phyloP scores from a whole-genome alignment of 2,888 invertebrate genomes.

The Pristionchus fissidentatus region DNA sequence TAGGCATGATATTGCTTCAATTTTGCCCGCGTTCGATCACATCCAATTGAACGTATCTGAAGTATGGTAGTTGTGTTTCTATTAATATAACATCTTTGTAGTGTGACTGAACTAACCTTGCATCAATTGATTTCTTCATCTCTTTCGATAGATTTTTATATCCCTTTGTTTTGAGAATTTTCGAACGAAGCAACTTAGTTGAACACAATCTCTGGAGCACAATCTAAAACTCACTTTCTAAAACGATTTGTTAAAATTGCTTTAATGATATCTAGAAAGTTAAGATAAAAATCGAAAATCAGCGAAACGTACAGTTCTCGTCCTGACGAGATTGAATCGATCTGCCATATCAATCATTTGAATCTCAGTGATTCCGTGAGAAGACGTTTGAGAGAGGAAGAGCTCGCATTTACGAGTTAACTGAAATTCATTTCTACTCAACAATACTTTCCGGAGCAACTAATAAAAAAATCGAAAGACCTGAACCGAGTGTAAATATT shows the following conservation, averaged over 20 bases:
- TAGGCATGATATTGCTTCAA: too few species aligned
- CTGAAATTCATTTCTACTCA: background rate
- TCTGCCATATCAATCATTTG: conserved; percentile 15
- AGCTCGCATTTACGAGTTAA: conserved; percentile 7
- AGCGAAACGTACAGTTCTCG: background rate
- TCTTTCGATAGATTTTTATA: background rate
- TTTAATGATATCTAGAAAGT: too few species aligned
- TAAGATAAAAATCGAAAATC: too few species aligned
- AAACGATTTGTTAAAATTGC: background rate
- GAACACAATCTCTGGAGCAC: background rate
- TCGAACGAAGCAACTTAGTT: background rate
- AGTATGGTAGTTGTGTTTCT: background rate
- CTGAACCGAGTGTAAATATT: background rate
- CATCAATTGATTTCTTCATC: conserved; percentile 13
- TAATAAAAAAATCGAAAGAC: too few species aligned
- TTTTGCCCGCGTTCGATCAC: background rate
- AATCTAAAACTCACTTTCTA: background rate
- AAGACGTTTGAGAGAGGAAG: background rate
- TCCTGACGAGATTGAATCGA: background rate
- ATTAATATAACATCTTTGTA: background rate
- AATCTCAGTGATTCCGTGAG: background rate
- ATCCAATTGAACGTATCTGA: conserved; percentile 30
- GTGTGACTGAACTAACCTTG: background rate
- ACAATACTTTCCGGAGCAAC: too few species aligned
- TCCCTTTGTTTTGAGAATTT: background rate